These are phyloP conservation scores for Tetranychus piercei DNA, from an alignment of 2,888 invertebrate species.

Conservation along the genomic window DNA sequence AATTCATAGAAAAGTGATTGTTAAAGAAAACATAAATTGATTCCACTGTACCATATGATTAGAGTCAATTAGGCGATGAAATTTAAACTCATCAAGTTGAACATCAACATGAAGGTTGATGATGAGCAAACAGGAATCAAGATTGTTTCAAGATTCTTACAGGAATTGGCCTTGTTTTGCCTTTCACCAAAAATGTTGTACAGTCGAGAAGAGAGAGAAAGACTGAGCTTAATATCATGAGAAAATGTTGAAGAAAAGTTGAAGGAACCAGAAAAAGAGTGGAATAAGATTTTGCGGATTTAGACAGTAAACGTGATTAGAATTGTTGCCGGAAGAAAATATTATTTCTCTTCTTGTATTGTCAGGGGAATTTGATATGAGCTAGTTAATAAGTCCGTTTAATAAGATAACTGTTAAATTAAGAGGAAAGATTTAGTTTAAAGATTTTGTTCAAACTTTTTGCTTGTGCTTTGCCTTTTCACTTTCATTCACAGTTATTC, in stretches of 20 bases:
- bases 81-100: background rate
- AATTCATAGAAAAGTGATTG: no score
- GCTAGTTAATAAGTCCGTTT: background rate
- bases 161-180: no score
- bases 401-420: background rate
- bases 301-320: background rate
- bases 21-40: background rate
- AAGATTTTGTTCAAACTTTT: background rate
- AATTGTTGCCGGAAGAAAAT: background rate
- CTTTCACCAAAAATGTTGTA: no score
- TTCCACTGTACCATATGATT: background rate
- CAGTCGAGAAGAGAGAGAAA: background rate
- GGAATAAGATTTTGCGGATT: background rate
- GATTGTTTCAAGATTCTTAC: no score
- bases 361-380: no score
- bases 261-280: background rate
- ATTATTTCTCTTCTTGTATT: background rate
- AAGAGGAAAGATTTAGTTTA: background rate
- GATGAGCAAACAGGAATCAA: no score
- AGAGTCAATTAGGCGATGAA: background rate
- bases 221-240: background rate
- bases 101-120: no score
- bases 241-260: background rate
- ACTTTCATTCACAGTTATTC: no score
- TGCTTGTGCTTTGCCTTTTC: background rate